Base-by-base conservation (phyloP, 2,888 invertebrate genomes). In the Leucophora obtusa region DNA sequence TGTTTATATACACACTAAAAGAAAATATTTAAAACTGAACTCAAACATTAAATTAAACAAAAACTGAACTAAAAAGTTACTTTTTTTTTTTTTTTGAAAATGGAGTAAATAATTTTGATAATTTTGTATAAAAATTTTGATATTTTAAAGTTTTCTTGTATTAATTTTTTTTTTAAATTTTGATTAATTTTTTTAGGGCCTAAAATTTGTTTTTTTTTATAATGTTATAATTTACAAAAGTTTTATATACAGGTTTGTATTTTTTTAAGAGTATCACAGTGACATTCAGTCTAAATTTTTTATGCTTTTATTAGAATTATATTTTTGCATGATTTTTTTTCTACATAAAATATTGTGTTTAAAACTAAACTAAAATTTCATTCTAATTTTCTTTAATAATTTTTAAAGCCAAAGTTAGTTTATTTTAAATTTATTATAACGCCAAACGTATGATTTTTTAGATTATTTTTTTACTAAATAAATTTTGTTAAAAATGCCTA, bases 251-350 rank as follows among this genome's bases (percentile, higher is more conserved):
- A 79, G 58, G 50, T 50, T 66, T 71, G 47, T 70, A 58, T 82
- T 79, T 72, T 50, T 82, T 79, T 56, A 69, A 79, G 86, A 85
- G 87, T 88, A 88, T 88, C 88, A 88, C 88, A 85, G 88, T 86
- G 89, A 88, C 89, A 88, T 88, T 88, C 88, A 88, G 88, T 88
- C 89, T 88, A 88, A 88, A 84, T 86, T 73, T 74, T 65, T 77
- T 71, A 87, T 87, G 84, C 89, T 88, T 88, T 89, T 86, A 88
- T 88, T 88, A 87, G 88, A 89, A 88, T 87, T 86, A 87, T 86
- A 86, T 54, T 3, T 33, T 69, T 10, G 87, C 86, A 86, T 86
- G 86, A 84, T 83, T 84, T 75, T 78, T 84, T 82, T 63, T 84
- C 80, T 84, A 80, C 77, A 72, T 84, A 66, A 74, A 78, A 68